Base-by-base conservation (phyloP, 2,797 vertebrate genomes). In the Benthosema pterotum region DNA sequence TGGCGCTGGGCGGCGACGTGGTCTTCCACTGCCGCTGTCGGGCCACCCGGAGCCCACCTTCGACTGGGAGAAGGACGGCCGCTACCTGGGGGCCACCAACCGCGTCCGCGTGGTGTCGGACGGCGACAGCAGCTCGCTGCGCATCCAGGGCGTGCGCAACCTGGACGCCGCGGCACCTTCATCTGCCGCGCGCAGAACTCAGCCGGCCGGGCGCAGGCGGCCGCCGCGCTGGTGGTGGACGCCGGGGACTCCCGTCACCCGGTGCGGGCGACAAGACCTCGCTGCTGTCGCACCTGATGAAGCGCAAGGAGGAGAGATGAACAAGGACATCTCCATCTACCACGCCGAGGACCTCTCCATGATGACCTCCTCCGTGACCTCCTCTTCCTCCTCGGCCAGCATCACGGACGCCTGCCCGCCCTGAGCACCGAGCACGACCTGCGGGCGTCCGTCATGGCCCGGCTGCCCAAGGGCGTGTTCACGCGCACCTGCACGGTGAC, bases 11-110 rank as follows among this genome's bases (percentile, higher is more conserved):
- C 0, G 94, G 94, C 0, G 95, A 99, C 0, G 94, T 92, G 51
- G 90, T 92, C 70, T 98, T 99, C 87, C 89, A 88, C 17, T 99
- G 98, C 84, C 91, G 92, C 94, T 99, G 7, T 91, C 88, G 53
- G 96, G 95, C 14, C 90, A 95, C 68, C 97, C 97, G 0, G 91
- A 95, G 0, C 93, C 93, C 5, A 92, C 91, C 0, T 95, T 99
- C 46, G 96, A 95, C 46, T 99, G 98, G 98, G 94, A 97, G 79
- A 99, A 98, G 79, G 96, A 98, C 0, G 97, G 97, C 1, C 92
- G 94, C 51, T 92, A 94, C 75, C 58, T 99, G 58, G 89, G 92
- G 0, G 95, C 96, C 4, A 92, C 87, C 0, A 96, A 94, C 2
- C 94, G 95, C 9, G 89, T 97, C 86, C 94, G 93, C 71, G 89